These are phyloP conservation scores for Carpatolechia fugitivella DNA, from an alignment of 2,888 invertebrate species.

Conservation along the genomic window DNA sequence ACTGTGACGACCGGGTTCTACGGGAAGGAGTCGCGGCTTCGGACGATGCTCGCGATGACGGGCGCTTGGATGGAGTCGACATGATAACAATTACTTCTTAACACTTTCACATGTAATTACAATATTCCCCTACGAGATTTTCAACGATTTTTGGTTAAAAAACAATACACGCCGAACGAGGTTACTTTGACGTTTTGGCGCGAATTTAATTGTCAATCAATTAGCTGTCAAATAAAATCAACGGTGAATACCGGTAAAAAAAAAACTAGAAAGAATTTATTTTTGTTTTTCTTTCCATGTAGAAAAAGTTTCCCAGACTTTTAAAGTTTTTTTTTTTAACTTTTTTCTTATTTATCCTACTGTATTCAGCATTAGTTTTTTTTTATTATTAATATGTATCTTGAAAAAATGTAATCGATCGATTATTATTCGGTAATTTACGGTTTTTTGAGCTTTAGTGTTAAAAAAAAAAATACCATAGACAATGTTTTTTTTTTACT, in stretches of 20 bases:
- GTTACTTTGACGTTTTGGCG: slow-evolving; percentile 22
- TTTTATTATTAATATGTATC: too few species aligned
- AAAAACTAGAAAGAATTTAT: neutral
- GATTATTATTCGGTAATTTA: slow-evolving; percentile 14
- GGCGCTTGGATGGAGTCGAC: slow-evolving; percentile 69
- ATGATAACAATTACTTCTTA: slow-evolving; percentile 34
- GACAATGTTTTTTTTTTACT: slow-evolving; percentile 60
- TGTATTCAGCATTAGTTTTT: too few species aligned
- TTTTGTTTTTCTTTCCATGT: neutral
- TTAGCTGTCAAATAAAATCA: neutral
- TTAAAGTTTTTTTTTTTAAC: too few species aligned
- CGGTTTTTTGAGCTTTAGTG: slow-evolving; percentile 37
- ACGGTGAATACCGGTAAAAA: neutral
- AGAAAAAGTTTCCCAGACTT: too few species aligned
- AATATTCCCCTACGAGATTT: too few species aligned
- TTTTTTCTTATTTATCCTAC: too few species aligned
- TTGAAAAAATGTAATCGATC: too few species aligned
- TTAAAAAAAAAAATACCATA: slow-evolving; percentile 51
- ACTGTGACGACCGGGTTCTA: slow-evolving; percentile 57
- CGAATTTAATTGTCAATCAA: slow-evolving; percentile 20
- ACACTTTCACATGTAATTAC: neutral
- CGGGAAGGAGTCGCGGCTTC: slow-evolving; percentile 70
- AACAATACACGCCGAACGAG: slow-evolving; percentile 1
- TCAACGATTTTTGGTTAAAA: neutral
- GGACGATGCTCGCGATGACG: slow-evolving; percentile 66